Percentiles rank a stretch among this genome's conserved stretches.
Evolutionary conservation across 2,113 vertebrate genomes (phyloP).

Genomic region (Turnix velox): DNA sequence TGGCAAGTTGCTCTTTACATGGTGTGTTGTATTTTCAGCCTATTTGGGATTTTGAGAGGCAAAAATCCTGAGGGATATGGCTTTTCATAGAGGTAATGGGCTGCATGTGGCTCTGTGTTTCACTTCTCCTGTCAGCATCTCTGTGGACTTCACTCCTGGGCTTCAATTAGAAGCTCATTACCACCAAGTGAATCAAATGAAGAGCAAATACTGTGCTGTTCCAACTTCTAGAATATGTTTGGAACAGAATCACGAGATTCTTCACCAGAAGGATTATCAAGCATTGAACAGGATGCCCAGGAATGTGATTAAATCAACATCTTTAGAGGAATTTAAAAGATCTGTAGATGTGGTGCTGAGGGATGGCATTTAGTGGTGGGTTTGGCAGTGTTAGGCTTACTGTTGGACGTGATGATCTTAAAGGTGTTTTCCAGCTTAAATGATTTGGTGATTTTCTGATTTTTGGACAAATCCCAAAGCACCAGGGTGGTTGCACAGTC

Average conservation of each 20-base stretch:
- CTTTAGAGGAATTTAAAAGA: background rate
- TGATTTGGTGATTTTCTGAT: background rate
- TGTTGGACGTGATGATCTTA: background rate
- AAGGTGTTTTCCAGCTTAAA: background rate
- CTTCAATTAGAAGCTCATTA: background rate
- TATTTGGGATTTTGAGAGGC: background rate
- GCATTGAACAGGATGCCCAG: background rate
- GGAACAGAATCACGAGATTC: background rate
- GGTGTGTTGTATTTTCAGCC: background rate
- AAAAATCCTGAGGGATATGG: accelerated
- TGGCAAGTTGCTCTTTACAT: background rate
- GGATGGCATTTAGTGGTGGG: background rate
- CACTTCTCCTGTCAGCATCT: background rate
- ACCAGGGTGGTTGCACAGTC: background rate
- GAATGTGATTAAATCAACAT: background rate
- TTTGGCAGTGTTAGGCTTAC: background rate
- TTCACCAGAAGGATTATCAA: background rate
- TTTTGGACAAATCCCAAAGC: background rate
- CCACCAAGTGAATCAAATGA: background rate
- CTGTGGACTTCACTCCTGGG: background rate
- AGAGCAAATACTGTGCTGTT: background rate
- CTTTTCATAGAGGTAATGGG: background rate
- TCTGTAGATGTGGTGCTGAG: background rate
- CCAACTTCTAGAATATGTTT: background rate
- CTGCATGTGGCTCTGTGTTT: accelerated